Conservation (phyloP, 2,888 invertebrate species). For the Bombylius discolor region DNA sequence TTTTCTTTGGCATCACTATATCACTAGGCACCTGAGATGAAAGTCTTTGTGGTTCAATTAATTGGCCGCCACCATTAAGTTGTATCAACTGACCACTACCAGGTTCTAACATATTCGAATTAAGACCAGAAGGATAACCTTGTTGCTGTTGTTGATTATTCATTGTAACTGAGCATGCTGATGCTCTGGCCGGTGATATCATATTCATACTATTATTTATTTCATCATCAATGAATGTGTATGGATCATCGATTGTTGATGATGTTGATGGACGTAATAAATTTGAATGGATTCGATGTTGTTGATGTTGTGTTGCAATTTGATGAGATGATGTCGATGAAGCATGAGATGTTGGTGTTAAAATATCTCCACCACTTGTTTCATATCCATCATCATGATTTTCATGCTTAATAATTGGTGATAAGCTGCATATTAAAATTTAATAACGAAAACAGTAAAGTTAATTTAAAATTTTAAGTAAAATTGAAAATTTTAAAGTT, state of each 20-base stretch:
- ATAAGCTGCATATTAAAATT: constrained; percentile 19
- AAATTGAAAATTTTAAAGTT: not conserved
- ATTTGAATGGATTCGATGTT: constrained; percentile 10
- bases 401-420: constrained; percentile 43
- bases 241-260: constrained; percentile 50
- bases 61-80: not conserved
- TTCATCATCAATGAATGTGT: constrained; percentile 76
- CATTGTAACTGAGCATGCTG: not conserved
- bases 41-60: not conserved
- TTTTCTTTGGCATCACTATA: constrained; percentile 53
- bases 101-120: not conserved
- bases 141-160: constrained; percentile 3
- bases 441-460: not conserved
- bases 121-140: constrained; percentile 3
- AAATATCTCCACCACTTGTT: constrained; percentile 57
- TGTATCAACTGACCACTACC: not conserved
- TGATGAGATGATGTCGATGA: constrained; percentile 25
- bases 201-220: constrained; percentile 22
- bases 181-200: constrained; percentile 16
- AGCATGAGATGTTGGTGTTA: constrained; percentile 33
- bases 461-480: too few relatives aligned
- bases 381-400: constrained; percentile 83
- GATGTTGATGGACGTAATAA: constrained; percentile 9
- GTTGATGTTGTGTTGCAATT: constrained; percentile 10
- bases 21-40: not conserved